Percentiles rank a stretch among this genome's conserved stretches.
These are phyloP conservation scores for Anguilla pacifica DNA, from an alignment of 2,797 vertebrate species.

Conservation along the genomic window DNA sequence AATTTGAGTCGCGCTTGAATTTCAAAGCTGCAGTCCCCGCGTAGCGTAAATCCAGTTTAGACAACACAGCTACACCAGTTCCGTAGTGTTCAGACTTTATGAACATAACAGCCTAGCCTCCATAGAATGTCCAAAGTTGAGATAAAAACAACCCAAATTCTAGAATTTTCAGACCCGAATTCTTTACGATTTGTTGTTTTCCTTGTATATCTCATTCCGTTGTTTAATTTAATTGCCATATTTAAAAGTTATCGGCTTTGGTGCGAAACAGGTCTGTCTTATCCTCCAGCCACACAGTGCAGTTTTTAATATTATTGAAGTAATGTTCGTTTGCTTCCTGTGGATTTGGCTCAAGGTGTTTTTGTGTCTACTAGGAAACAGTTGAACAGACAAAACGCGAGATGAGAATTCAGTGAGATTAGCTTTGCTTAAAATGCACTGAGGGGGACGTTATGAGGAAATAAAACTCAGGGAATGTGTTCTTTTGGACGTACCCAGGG, in stretches of 20 bases:
- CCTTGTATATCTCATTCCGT: background rate
- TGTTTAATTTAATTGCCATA: background rate
- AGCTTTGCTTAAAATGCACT: background rate
- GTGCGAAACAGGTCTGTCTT: background rate
- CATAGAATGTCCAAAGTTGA: background rate
- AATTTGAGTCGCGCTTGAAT: slow-evolving; percentile 39
- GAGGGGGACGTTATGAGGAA: background rate
- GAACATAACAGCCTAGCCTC: background rate
- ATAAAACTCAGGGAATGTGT: background rate
- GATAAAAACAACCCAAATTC: background rate
- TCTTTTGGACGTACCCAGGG: background rate
- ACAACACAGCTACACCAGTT: slow-evolving; percentile 38
- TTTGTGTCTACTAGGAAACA: background rate
- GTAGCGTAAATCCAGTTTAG: slow-evolving; percentile 29
- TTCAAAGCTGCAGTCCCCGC: slow-evolving; percentile 38
- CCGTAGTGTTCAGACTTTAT: background rate
- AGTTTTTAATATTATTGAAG: background rate
- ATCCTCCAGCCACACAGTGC: too few relatives aligned
- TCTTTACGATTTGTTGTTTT: background rate
- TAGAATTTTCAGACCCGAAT: background rate
- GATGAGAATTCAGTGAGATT: background rate
- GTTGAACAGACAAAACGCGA: background rate
- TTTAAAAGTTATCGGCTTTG: background rate
- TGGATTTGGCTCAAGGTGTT: background rate
- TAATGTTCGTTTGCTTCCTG: background rate